Evolutionary conservation across 2,888 invertebrate species (phyloP).

Genomic region (Megalurothrips usitatus): DNA sequence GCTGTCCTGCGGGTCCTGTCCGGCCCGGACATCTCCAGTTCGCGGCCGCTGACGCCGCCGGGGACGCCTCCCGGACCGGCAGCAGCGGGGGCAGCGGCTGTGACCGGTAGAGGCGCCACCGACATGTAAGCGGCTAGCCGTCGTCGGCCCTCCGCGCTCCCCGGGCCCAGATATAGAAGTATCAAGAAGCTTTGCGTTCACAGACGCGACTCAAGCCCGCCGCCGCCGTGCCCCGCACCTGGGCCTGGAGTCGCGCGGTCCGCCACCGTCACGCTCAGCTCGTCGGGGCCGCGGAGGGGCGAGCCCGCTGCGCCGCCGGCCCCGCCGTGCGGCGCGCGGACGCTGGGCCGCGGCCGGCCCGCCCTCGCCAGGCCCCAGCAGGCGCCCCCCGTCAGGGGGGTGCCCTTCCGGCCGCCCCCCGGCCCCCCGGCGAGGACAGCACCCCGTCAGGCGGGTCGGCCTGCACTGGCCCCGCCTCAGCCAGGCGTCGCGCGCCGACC

Average conservation of each 20-base stretch:
- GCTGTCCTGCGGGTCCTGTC: not conserved
- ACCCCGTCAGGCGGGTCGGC: not conserved
- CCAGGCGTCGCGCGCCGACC: not conserved
- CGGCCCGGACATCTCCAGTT: not conserved
- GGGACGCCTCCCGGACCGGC: not conserved
- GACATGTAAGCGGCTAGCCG: not conserved
- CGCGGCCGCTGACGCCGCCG: not conserved
- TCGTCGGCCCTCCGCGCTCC: too few relatives aligned
- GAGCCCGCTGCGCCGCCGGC: not conserved
- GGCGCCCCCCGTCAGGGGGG: not conserved
- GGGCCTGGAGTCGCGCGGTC: not conserved
- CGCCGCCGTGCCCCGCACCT: not conserved
- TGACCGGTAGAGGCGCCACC: not conserved
- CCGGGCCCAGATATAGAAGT: too few relatives aligned
- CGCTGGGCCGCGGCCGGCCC: not conserved
- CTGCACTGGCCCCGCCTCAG: not conserved
- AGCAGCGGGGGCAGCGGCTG: not conserved
- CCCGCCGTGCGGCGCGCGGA: not conserved
- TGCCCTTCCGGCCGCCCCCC: not conserved
- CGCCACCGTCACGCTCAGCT: not conserved
- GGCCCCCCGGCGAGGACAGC: not conserved
- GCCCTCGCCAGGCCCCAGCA: not conserved
- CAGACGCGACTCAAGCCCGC: too few relatives aligned
- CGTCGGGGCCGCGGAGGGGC: not conserved
- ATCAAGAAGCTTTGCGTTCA: too few relatives aligned